phyloP scores from a whole-genome alignment of 2,888 invertebrate species.

The Ecliptopera silaceata region DNA sequence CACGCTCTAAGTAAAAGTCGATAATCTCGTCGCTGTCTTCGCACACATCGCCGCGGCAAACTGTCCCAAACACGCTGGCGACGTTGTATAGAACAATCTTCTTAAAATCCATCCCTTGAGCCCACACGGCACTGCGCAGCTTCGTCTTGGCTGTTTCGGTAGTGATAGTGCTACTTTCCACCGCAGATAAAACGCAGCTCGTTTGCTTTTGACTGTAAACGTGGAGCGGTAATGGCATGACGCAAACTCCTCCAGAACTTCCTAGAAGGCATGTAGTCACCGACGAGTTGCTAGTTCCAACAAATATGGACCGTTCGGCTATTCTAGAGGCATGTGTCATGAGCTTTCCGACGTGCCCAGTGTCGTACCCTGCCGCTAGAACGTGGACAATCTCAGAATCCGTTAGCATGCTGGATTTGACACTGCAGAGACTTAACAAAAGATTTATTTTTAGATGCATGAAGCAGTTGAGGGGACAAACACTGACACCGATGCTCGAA shows the following conservation, averaged over 20 bases:
- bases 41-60: conserved; percentile 65
- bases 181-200: conserved; percentile 51
- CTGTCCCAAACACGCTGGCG: conserved; percentile 64
- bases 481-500: conserved; percentile 62
- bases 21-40: conserved; percentile 63
- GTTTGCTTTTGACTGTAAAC: conserved; percentile 63
- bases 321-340: conserved; percentile 64
- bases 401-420: conserved; percentile 57
- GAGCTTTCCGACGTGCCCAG: conserved; percentile 58
- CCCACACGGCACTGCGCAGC: conserved; percentile 68
- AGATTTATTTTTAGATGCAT: conserved; percentile 72
- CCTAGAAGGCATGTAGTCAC: conserved; percentile 54
- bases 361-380: conserved; percentile 61
- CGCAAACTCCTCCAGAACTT: conserved; percentile 65
- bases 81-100: conserved; percentile 62
- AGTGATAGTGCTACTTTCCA: conserved; percentile 62
- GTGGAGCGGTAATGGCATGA: conserved; percentile 66
- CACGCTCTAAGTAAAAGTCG: conserved; percentile 58
- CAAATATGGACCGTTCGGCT: conserved; percentile 50
- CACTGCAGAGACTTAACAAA: conserved; percentile 66
- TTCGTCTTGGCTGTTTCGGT: conserved; percentile 49
- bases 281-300: conserved; percentile 56
- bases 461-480: conserved; percentile 68
- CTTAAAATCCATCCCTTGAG: conserved; percentile 68
- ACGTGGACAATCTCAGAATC: conserved; percentile 64